phyloP scores from a whole-genome alignment of 2,888 invertebrate species.

The Emesis furor region DNA sequence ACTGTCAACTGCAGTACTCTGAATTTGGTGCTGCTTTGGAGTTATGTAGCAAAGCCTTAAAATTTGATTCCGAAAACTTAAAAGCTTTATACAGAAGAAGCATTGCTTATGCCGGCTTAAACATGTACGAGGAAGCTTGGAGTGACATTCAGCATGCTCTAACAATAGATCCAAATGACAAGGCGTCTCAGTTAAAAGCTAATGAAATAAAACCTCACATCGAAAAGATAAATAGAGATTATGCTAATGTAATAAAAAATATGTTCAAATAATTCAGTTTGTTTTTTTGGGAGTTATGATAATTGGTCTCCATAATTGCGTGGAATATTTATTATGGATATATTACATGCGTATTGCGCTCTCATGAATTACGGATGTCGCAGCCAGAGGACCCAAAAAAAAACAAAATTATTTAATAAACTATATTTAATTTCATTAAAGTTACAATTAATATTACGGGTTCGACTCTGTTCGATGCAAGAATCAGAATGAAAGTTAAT shows the following conservation, averaged over 20 bases:
- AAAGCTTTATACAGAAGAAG: constrained; percentile 98
- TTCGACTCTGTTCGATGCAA: no score
- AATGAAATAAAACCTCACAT: constrained; percentile 91
- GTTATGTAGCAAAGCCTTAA: constrained; percentile 95
- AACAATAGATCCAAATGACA: constrained; percentile 93
- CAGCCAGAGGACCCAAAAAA: no score
- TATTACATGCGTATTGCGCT: no score
- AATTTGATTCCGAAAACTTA: constrained; percentile 95
- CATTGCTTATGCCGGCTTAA: constrained; percentile 93
- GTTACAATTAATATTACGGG: no score
- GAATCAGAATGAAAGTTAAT: no score
- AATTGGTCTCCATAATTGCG: no score
- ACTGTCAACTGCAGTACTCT: constrained; percentile 94
- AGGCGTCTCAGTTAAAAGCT: constrained; percentile 92
- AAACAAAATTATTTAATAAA: no score
- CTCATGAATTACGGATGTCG: no score
- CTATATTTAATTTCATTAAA: no score
- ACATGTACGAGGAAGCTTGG: constrained; percentile 94
- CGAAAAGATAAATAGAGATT: constrained; percentile 92
- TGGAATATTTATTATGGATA: no score
- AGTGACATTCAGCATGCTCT: constrained; percentile 91
- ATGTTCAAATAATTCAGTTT: constrained; percentile 85
- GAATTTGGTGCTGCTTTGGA: constrained; percentile 94
- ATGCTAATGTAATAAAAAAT: constrained; percentile 91
- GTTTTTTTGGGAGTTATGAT: neutral